Percentiles rank a stretch among this genome's conserved stretches.
phyloP scores from a whole-genome alignment of 1,140 invertebrate genomes.

The Microvelia longipes region DNA sequence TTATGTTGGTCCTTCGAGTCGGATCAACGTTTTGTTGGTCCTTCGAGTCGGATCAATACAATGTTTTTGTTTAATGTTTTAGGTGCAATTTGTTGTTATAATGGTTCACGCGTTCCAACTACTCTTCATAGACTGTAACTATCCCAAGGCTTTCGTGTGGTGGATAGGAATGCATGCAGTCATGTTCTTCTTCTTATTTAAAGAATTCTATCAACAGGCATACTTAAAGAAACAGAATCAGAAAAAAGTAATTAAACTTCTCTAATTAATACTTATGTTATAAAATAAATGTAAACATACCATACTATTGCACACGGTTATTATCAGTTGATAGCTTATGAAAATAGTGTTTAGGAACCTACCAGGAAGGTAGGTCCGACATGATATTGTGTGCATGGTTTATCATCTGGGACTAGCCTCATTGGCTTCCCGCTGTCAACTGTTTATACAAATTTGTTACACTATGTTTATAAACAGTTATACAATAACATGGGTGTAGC shows the following conservation, averaged over 20 bases:
- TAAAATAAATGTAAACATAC: too few species aligned
- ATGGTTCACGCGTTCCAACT: constrained; percentile 69
- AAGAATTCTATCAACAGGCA: constrained; percentile 54
- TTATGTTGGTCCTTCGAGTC: too few species aligned
- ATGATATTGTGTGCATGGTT: neutral
- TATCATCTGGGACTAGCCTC: neutral
- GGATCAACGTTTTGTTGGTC: too few species aligned
- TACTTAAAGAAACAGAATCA: constrained; percentile 30
- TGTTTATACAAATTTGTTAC: too few species aligned
- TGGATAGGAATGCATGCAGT: constrained; percentile 55
- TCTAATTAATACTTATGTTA: too few species aligned
- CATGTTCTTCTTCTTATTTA: constrained; percentile 65
- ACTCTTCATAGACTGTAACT: constrained; percentile 71
- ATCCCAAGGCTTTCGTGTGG: constrained; percentile 56
- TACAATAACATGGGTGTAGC: neutral
- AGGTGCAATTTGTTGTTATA: constrained; percentile 60
- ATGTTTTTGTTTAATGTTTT: too few species aligned
- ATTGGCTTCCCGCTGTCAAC: too few species aligned
- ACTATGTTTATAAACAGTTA: too few species aligned
- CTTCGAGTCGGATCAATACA: too few species aligned
- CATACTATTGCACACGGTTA: neutral
- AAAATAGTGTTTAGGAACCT: neutral
- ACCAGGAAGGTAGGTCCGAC: too few species aligned
- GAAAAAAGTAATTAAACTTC: neutral
- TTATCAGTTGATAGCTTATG: neutral